phyloP scores from a whole-genome alignment of 2,888 invertebrate species.

The Marronus borbonicus region DNA sequence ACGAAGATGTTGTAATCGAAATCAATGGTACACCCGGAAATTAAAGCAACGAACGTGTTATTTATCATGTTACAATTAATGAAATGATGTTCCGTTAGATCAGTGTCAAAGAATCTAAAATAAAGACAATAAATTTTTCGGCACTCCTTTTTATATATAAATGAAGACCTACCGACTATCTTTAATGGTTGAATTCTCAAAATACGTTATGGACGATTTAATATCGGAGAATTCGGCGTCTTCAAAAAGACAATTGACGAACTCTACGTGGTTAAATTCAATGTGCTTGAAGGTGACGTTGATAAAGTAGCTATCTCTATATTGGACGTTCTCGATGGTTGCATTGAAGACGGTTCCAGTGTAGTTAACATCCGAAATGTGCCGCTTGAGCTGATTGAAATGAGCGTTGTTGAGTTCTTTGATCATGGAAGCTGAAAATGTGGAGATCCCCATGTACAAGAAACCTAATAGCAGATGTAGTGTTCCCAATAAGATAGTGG shows the following conservation, averaged over 20 bases:
- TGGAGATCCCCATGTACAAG: constrained; percentile 72
- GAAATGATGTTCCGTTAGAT: constrained; percentile 75
- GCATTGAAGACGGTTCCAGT: constrained; percentile 72
- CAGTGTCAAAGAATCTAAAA: constrained; percentile 80
- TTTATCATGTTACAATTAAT: constrained; percentile 74
- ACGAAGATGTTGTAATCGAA: constrained; percentile 76
- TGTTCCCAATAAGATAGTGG: constrained; percentile 76
- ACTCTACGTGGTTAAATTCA: constrained; percentile 81
- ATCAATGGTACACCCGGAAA: constrained; percentile 68
- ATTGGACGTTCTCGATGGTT: constrained; percentile 78
- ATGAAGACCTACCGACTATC: constrained; percentile 74
- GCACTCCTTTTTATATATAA: not conserved
- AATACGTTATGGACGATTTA: constrained; percentile 80
- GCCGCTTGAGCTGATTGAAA: constrained; percentile 62
- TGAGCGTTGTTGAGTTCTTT: constrained; percentile 69
- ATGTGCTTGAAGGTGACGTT: constrained; percentile 80
- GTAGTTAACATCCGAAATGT: constrained; percentile 61
- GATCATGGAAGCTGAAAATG: constrained; percentile 73
- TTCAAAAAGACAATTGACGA: constrained; percentile 80
- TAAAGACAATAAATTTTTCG: constrained; percentile 3
- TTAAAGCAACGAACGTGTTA: constrained; percentile 71
- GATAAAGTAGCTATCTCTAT: constrained; percentile 74
- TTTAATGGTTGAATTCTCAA: constrained; percentile 76
- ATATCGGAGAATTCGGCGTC: constrained; percentile 81
- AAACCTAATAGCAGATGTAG: constrained; percentile 74